phyloP scores from a whole-genome alignment of 2,113 vertebrate species.

The Halcyon malimbica region DNA sequence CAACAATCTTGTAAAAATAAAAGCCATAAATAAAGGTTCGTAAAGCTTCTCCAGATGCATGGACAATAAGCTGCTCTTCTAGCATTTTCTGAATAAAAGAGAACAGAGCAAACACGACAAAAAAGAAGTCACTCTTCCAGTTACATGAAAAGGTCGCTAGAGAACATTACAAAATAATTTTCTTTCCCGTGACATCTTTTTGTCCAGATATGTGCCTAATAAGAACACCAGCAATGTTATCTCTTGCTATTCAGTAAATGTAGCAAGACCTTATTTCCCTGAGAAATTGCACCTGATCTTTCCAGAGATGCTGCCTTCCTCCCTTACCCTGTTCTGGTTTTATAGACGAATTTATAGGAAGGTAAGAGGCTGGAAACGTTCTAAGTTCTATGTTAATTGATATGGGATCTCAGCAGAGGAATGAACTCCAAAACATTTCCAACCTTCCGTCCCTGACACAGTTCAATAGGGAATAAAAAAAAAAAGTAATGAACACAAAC shows the following conservation, averaged over 20 bases:
- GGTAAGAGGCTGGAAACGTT: not conserved
- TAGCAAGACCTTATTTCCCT: not conserved
- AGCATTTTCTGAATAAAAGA: slow-evolving; percentile 89
- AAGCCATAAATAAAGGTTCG: slow-evolving; percentile 95
- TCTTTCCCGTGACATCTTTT: not conserved
- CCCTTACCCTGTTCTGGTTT: not conserved
- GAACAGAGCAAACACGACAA: not conserved
- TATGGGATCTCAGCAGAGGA: slow-evolving; percentile 10
- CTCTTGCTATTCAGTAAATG: not conserved
- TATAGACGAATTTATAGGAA: not conserved
- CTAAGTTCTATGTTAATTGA: slow-evolving; percentile 1
- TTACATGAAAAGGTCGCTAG: not conserved
- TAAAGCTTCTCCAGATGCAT: slow-evolving; percentile 93
- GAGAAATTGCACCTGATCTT: not conserved
- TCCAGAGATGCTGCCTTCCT: not conserved
- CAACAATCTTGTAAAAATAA: slow-evolving; percentile 94
- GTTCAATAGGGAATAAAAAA: not conserved
- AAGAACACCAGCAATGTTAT: not conserved
- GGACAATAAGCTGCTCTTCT: slow-evolving; percentile 91
- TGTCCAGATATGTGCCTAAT: not conserved
- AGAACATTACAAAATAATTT: slow-evolving; percentile 5
- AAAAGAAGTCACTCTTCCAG: not conserved
- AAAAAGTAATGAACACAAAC: not conserved
- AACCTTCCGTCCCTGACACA: slow-evolving; percentile 1
- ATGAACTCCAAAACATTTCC: not conserved